Base-by-base conservation (phyloP, 2,888 invertebrate genomes). In the Apotomis capreana region DNA sequence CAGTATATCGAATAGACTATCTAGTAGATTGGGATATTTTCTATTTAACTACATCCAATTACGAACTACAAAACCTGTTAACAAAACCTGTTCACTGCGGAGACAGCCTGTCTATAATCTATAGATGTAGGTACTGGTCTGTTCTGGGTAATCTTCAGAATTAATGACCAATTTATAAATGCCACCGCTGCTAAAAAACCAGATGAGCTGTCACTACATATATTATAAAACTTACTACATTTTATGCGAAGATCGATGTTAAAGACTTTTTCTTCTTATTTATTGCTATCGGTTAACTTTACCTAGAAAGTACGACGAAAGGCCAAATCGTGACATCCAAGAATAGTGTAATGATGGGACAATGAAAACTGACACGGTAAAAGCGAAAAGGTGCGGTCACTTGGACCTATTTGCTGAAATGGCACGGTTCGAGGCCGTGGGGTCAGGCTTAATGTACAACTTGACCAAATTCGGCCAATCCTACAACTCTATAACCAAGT, bases 331-430 rank as follows among this genome's bases (percentile, higher is more conserved):
- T 51, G 62, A 62, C 51, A 68, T 73, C 76, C 69, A 74, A 73
- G 69, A 76, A 76, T 74, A 76, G 60, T 52, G 63, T 69, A 65
- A 69, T 76, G 74, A 74, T 73, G 68, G 74, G 76, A 74, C 79
- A 77, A 77, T 76, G 76, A 78, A 76, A 76, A 76, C 81, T 80
- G 79, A 79, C 81, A 82, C 77, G 81, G 80, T 82, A 72, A 76
- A 84, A 85, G 80, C 83, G 77, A 75, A 71, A 78, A 85, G 89
- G 89, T 78, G 87, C 79, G 87, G 85, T 82, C 83, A 80, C 62
- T 74, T 74, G 77, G 73, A 74, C 74, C 76, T 76, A 84, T 87
- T 87, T 83, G 77, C 80, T 78, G 81, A 80, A 89, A 89, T 86
- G 84, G 84, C 87, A 85, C 82, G 82, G 76, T 79, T 80, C 78